Evolutionary conservation across 2,797 vertebrate species (phyloP), one percentile per base, ranked within the genome.

Genomic region (Staurois parvus): DNA sequence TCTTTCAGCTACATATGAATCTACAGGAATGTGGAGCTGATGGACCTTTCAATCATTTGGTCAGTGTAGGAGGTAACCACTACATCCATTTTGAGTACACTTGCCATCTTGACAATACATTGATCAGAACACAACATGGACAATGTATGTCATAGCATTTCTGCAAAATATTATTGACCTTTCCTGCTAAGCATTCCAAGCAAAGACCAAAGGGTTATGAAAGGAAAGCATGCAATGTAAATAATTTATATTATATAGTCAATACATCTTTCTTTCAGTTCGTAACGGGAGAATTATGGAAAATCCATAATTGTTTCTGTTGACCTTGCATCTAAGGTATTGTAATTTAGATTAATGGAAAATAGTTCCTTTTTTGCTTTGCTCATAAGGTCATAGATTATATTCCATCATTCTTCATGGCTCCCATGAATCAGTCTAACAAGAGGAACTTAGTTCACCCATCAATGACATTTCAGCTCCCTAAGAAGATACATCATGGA

Each of bases 341-440:
- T 64, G 59, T 64, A 64, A 64, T 64, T 64, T 64, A 64, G 59
- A 64, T 64, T 64, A 64, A 64, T 64, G 59, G n/a, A 26, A 64
- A 64, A 64, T 64, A 64, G 7, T 64, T 64, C 9, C 59, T 24
- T 64, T 59, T 26, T 26, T 24, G 5, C 21, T 64, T n/a, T 64
- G 21, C 21, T 26, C n/a, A 26, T 64, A 26, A 64, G 59, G 59
- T 64, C n/a, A 26, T 12, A 64, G 10, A 64, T n/a, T 24, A 64
- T 64, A 26, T 64, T 24, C n/a, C 21, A 64, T 64, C n/a, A 12
- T 12, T 64, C 10, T n/a, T 26, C n/a, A 26, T 24, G 7, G 59
- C 8, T 12, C 59, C n/a, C 21, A 26, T 64, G 59, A 26, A 8
- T 64, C n/a, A 64, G n/a, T 26, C 24, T 64, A 64, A 64, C 59